Evolutionary conservation across 2,888 invertebrate species (phyloP), one percentile per base, ranked within the genome.

Genomic region (Teleiodes luculella): DNA sequence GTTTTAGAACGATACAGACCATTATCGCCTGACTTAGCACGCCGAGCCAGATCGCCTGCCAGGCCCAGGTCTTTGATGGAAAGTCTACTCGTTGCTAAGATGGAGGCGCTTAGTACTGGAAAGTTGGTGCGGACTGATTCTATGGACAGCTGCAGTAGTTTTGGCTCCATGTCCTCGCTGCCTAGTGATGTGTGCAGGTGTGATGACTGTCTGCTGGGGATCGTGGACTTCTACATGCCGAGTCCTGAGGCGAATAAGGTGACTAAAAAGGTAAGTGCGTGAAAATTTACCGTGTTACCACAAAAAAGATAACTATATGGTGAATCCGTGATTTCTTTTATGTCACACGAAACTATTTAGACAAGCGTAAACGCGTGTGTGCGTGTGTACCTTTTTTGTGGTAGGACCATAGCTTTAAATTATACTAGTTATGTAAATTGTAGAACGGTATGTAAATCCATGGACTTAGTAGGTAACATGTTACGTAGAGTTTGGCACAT

Each of bases 191-290:
- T 95, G 62, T 96, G 96, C 79, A 91, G 93, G 58, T 96, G 96
- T 76, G 96, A 96, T 75, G 96, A 96, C 79, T 96, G 96, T 68
- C 84, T 96, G 58, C 90, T 96, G 63, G 96, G 95, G 4, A 96
- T 96, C 62, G 95, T 93, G 63, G 96, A 96, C 86, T 91, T 93
- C 63, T 94, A 95, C 75, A 90, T 91, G 70, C 88, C 90, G 43
- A 83, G 75, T 48, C 91, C 92, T 51, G 92, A 91, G 59, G 82
- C 87, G 37, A 91, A 86, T 60, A 86, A 81, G 67, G 65, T 78
- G 60, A 86, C 88, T 65, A 93, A 91, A 86, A 94, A 94, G 94
- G 94, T 94, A 62, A 58, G 85, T 73, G 16, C n/a, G n/a, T n/a
- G n/a, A n/a, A n/a, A n/a, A n/a, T n/a, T n/a, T n/a, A n/a, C n/a